Evolutionary conservation across 2,888 invertebrate genomes (phyloP).

Genomic region (Calephelis perditalis): DNA sequence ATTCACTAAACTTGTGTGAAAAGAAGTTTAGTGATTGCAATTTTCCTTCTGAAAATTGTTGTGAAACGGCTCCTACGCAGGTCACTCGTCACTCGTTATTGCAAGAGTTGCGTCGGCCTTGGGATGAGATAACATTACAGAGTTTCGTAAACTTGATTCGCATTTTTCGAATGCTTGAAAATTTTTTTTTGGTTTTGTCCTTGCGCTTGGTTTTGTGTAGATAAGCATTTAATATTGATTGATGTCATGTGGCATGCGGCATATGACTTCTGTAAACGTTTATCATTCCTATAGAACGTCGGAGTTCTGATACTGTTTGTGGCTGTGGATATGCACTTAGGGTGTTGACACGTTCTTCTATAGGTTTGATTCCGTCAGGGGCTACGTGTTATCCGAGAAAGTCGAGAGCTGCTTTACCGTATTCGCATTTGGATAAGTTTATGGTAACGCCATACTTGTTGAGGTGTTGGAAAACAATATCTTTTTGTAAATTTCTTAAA

Average conservation of each 20-base stretch:
- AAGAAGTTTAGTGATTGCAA: too few species aligned
- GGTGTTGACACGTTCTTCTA: neutral
- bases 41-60: too few species aligned
- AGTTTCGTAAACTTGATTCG: too few species aligned
- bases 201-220: too few species aligned
- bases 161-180: too few species aligned
- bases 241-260: neutral
- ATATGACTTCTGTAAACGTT: neutral
- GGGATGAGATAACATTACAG: too few species aligned
- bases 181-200: too few species aligned
- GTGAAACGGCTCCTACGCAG: too few species aligned
- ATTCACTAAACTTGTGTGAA: too few species aligned
- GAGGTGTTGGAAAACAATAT: neutral
- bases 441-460: conserved; percentile 7
- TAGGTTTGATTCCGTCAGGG: neutral
- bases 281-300: conserved; percentile 18
- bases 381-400: conserved; percentile 14
- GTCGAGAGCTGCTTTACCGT: conserved; percentile 9
- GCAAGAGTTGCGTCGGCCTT: too few species aligned
- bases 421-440: conserved; percentile 12
- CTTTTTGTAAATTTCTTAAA: neutral
- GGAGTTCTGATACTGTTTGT: neutral
- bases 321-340: conserved; percentile 9
- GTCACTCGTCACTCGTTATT: too few species aligned
- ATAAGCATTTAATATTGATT: too few species aligned